These are phyloP conservation scores for Heliconius cydno DNA, from an alignment of 2,888 invertebrate species.

Conservation along the genomic window DNA sequence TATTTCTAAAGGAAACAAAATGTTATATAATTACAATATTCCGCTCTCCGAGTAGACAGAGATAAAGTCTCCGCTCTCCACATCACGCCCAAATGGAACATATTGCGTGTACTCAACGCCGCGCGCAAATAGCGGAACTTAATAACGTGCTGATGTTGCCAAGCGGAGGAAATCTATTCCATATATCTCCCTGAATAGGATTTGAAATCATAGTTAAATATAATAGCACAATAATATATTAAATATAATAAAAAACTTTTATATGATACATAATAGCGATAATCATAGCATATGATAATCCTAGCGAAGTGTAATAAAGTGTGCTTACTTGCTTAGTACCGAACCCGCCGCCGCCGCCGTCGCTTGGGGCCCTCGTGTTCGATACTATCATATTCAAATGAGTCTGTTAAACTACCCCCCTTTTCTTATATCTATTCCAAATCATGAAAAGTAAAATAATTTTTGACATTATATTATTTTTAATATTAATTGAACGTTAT, in stretches of 20 bases:
- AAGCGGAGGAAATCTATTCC: no score
- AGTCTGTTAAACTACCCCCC: background rate
- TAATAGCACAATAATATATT: background rate
- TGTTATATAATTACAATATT: no score
- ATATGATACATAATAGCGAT: background rate
- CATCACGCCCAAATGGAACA: no score
- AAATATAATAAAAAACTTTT: background rate
- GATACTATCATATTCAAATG: constrained; percentile 39
- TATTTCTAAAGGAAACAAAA: no score
- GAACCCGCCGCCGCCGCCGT: constrained; percentile 38
- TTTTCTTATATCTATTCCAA: background rate
- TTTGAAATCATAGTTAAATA: background rate
- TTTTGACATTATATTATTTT: background rate
- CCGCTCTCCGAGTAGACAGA: no score
- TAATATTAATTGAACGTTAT: background rate
- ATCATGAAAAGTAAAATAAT: background rate
- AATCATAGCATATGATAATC: background rate
- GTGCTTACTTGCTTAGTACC: constrained; percentile 20
- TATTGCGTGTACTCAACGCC: no score
- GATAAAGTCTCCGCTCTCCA: no score
- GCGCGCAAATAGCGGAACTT: background rate
- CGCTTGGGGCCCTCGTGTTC: constrained; percentile 36
- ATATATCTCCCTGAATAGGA: no score
- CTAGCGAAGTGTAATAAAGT: constrained; percentile 11
- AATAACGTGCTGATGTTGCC: no score